Conservation (phyloP, 1,140 invertebrate genomes). For the Whitmania pigra region DNA sequence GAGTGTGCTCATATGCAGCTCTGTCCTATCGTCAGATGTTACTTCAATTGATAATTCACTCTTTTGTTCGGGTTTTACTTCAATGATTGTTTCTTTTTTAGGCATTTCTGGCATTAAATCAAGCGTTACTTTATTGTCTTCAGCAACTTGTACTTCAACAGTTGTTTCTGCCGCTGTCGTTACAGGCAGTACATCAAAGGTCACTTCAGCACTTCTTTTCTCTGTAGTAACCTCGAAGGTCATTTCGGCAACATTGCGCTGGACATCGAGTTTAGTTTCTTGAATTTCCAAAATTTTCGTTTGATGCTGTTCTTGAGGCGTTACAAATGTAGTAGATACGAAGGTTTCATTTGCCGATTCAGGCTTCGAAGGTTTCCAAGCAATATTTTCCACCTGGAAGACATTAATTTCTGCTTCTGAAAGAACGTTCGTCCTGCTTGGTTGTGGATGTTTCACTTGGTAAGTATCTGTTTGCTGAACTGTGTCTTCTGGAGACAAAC, state of each 20-base stretch:
- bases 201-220: too few relatives aligned
- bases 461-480: background rate
- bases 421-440: background rate
- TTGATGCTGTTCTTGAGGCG: too few relatives aligned
- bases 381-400: background rate
- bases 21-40: background rate
- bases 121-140: background rate
- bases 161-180: background rate
- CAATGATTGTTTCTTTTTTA: conserved; percentile 3
- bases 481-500: background rate
- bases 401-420: conserved; percentile 3
- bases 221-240: too few relatives aligned
- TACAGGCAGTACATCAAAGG: too few relatives aligned
- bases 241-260: too few relatives aligned
- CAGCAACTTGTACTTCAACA: background rate
- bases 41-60: background rate
- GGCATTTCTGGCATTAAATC: background rate
- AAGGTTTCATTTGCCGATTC: conserved; percentile 2
- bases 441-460: conserved; percentile 2
- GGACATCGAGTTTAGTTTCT: too few relatives aligned
- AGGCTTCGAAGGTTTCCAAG: background rate
- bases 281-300: too few relatives aligned
- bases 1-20: background rate
- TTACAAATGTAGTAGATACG: too few relatives aligned
- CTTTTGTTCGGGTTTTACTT: background rate